A percentile compares a stretch with the other conserved stretches of the same genome.
phyloP scores from a whole-genome alignment of 2,888 invertebrate genomes.

The Lepidochitona cinerea region DNA sequence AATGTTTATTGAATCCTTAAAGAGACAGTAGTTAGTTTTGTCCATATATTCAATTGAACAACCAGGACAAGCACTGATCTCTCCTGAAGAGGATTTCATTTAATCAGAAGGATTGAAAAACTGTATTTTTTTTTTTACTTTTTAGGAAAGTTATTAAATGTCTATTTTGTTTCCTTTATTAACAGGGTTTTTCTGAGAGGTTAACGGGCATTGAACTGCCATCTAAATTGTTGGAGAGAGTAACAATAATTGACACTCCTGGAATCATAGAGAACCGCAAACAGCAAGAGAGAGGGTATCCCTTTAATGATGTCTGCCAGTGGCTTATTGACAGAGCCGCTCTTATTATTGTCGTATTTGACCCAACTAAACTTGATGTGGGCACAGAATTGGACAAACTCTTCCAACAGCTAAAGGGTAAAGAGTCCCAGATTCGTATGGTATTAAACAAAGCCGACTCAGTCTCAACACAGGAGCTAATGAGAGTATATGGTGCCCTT shows the following conservation, averaged over 20 bases:
- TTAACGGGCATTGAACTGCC: conserved; percentile 46
- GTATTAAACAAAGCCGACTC: conserved; percentile 95
- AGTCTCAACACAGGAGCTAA: conserved; percentile 91
- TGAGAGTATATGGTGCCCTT: conserved; percentile 93
- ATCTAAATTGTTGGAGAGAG: conserved; percentile 62
- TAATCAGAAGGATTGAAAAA: no score
- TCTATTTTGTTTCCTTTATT: no score
- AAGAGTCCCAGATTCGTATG: conserved; percentile 80
- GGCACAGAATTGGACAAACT: conserved; percentile 96
- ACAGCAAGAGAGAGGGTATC: conserved; percentile 92
- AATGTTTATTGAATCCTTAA: no score
- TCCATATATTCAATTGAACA: no score
- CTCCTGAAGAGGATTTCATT: no score
- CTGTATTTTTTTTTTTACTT: no score
- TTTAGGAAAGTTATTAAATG: no score
- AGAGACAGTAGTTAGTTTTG: no score
- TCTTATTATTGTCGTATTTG: conserved; percentile 94
- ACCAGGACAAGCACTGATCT: no score
- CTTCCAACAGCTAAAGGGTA: conserved; percentile 87
- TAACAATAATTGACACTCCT: conserved; percentile 96
- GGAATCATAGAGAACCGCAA: conserved; percentile 91
- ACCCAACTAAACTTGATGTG: conserved; percentile 94
- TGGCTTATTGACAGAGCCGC: conserved; percentile 98
- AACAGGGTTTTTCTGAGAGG: conserved; percentile 75
- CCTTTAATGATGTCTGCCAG: conserved; percentile 95